Conservation (phyloP, 2,113 vertebrate genomes). For the Hyperoodon ampullatus region DNA sequence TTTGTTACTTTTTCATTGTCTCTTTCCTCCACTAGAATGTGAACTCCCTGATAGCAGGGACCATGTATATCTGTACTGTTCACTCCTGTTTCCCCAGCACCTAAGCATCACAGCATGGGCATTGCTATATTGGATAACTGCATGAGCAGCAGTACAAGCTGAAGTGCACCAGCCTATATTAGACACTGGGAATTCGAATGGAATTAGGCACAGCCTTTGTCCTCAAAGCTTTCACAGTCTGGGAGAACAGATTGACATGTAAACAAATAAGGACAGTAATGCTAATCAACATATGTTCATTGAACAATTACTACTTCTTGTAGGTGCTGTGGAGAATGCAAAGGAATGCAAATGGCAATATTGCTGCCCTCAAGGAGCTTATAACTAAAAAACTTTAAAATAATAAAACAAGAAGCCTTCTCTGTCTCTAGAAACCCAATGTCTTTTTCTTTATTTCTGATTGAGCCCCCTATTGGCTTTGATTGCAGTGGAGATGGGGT, state of each 20-base stretch:
- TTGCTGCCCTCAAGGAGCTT: background rate
- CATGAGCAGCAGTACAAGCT: background rate
- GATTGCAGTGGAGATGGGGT: background rate
- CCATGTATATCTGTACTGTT: background rate
- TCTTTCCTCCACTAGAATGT: constrained; percentile 17
- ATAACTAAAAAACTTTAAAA: constrained; percentile 16
- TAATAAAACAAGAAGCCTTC: background rate
- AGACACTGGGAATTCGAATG: background rate
- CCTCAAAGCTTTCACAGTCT: background rate
- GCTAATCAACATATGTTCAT: background rate
- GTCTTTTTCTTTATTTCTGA: constrained; percentile 31
- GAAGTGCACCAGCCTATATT: background rate
- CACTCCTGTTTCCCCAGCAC: background rate
- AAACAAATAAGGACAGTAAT: background rate
- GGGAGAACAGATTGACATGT: background rate
- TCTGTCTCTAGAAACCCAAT: background rate
- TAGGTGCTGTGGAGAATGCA: background rate
- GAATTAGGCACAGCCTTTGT: background rate
- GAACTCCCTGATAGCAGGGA: background rate
- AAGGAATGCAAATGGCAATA: background rate
- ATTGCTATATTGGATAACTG: background rate
- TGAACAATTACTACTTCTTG: background rate
- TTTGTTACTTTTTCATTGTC: constrained; percentile 10
- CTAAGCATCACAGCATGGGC: background rate
- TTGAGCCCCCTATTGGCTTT: background rate